A percentile compares a stretch with the other conserved stretches of the same genome.
These are phyloP conservation scores for Barbus barbus DNA, from an alignment of 2,113 vertebrate genomes.

Conservation along the genomic window DNA sequence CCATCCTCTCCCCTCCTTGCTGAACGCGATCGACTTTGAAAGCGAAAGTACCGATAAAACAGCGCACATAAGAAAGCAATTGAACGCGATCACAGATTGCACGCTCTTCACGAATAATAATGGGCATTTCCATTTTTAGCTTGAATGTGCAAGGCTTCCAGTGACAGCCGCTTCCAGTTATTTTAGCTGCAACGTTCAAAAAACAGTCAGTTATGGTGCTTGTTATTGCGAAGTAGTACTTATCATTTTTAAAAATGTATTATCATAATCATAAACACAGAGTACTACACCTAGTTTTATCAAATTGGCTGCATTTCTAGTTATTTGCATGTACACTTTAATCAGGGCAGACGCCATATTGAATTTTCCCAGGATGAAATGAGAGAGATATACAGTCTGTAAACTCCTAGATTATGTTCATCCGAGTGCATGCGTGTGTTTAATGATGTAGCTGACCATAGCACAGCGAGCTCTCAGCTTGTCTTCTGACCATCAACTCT, in stretches of 20 bases:
- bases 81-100: too few species aligned
- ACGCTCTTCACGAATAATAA: too few species aligned
- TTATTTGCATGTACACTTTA: not conserved
- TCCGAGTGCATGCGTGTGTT: not conserved
- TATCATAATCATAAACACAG: not conserved
- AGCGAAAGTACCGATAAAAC: too few species aligned
- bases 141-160: not conserved
- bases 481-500: constrained; percentile 3
- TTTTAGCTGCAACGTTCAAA: not conserved
- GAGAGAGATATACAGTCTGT: too few species aligned
- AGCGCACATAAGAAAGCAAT: too few species aligned
- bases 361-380: not conserved
- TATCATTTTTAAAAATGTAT: too few species aligned
- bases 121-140: not conserved
- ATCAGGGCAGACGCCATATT: not conserved
- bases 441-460: constrained; percentile 27
- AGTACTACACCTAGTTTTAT: not conserved
- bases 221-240: not conserved
- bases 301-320: not conserved
- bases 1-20: too few species aligned
- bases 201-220: not conserved
- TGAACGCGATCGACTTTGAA: too few species aligned
- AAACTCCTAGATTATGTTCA: too few species aligned
- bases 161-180: not conserved
- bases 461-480: not conserved